Evolutionary conservation across 2,888 invertebrate genomes (phyloP).

Genomic region (Acleris laterana): DNA sequence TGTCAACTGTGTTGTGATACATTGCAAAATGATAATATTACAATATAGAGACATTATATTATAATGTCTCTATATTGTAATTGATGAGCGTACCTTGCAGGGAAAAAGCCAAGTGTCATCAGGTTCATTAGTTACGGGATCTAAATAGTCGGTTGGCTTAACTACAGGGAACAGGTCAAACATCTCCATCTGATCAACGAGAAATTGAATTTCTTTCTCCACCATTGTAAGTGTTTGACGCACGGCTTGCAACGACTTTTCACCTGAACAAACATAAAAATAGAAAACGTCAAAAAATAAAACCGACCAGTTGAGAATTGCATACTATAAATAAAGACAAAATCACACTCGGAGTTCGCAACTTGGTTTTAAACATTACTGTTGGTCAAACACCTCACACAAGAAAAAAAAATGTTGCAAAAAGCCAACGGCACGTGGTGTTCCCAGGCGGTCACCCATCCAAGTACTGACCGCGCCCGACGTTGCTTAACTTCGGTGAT

Average conservation of each 20-base stretch:
- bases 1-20: too few relatives aligned
- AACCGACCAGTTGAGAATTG: constrained; percentile 14
- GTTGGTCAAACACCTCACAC: too few relatives aligned
- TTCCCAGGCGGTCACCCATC: constrained; percentile 48
- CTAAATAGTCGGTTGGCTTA: constrained; percentile 61
- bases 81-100: constrained; percentile 67
- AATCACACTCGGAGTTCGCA: too few relatives aligned
- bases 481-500: constrained; percentile 49
- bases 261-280: constrained; percentile 52
- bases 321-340: too few relatives aligned
- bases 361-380: too few relatives aligned
- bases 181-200: constrained; percentile 81
- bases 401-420: constrained; percentile 14
- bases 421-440: constrained; percentile 45
- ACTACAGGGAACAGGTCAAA: constrained; percentile 85
- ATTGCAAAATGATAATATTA: too few relatives aligned
- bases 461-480: constrained; percentile 47
- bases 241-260: constrained; percentile 86
- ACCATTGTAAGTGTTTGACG: constrained; percentile 89
- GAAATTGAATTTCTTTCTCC: constrained; percentile 84
- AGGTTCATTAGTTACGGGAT: constrained; percentile 60
- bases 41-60: too few relatives aligned
- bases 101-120: constrained; percentile 73
- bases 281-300: constrained; percentile 29
- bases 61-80: too few relatives aligned